These are phyloP conservation scores for Drosophila affinis DNA, from an alignment of 2,888 invertebrate species.

Conservation along the genomic window DNA sequence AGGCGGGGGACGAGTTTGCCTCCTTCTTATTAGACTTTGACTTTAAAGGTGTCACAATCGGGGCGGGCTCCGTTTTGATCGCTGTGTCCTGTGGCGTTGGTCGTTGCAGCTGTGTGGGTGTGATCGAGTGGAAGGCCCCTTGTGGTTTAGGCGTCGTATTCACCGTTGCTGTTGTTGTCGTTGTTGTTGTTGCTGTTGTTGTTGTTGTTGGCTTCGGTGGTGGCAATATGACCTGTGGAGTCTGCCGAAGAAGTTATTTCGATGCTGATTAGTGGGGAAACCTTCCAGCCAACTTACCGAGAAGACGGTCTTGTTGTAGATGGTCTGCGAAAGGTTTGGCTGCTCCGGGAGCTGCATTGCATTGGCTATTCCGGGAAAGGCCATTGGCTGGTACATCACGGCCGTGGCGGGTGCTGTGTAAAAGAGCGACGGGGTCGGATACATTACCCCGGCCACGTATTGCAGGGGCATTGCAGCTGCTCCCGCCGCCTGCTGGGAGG, in stretches of 20 bases:
- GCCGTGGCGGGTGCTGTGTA: slow-evolving; percentile 82
- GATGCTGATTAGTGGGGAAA: not conserved
- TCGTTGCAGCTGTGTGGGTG: slow-evolving; percentile 74
- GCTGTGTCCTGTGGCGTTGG: slow-evolving; percentile 81
- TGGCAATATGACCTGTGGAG: slow-evolving; percentile 68
- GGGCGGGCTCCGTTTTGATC: slow-evolving; percentile 82
- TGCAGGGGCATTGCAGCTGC: slow-evolving; percentile 84
- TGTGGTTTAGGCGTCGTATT: slow-evolving; percentile 57
- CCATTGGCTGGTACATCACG: slow-evolving; percentile 87
- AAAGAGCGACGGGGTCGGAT: slow-evolving; percentile 85
- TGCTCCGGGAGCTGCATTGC: slow-evolving; percentile 62
- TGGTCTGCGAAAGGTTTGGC: slow-evolving; percentile 35
- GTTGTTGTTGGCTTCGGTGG: slow-evolving; percentile 38
- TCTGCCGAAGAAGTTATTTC: slow-evolving; percentile 32
- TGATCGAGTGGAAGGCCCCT: slow-evolving; percentile 80
- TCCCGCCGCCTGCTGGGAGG: slow-evolving; percentile 64
- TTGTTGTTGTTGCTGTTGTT: not conserved
- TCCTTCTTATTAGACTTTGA: slow-evolving; percentile 85
- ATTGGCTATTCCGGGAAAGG: slow-evolving; percentile 83
- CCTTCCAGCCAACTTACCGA: slow-evolving; percentile 34
- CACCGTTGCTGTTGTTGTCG: slow-evolving; percentile 14
- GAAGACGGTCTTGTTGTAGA: slow-evolving; percentile 60
- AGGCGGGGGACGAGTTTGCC: slow-evolving; percentile 84
- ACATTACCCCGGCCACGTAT: slow-evolving; percentile 87
- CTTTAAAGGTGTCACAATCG: slow-evolving; percentile 85